phyloP scores from a whole-genome alignment of 2,113 vertebrate genomes.

The human region DNA sequence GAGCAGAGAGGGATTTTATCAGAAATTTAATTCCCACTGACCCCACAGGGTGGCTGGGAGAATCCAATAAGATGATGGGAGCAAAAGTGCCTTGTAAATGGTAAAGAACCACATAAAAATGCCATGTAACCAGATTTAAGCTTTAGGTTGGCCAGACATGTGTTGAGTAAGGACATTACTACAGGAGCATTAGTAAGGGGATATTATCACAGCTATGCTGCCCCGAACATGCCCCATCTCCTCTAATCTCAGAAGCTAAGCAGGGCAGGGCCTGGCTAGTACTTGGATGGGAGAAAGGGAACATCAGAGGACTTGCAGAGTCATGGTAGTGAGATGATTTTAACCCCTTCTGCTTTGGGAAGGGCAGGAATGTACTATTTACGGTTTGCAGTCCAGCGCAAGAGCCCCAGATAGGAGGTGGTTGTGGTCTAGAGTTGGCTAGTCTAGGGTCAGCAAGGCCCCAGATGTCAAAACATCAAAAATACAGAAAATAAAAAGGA shows the following conservation, averaged over 20 bases:
- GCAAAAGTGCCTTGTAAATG: neutral
- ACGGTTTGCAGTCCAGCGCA: neutral
- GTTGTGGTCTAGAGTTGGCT: neutral
- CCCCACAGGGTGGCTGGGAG: neutral
- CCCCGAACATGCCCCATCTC: neutral
- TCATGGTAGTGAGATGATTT: neutral
- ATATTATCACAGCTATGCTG: neutral
- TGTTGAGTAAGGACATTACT: neutral
- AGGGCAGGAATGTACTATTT: neutral
- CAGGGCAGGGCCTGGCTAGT: neutral
- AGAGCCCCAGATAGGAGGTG: neutral
- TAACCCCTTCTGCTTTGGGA: neutral
- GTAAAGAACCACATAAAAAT: neutral
- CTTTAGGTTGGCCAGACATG: neutral
- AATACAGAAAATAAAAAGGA: slow-evolving; percentile 2
- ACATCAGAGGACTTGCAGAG: neutral
- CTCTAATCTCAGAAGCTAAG: neutral
- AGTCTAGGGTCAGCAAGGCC: neutral
- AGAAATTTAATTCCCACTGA: slow-evolving; percentile 7
- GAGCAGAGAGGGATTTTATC: slow-evolving; percentile 21
- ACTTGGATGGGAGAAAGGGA: neutral
- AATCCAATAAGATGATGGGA: neutral
- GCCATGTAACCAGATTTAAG: neutral
- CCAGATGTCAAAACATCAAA: neutral
- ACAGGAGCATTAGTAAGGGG: neutral